These are phyloP conservation scores for Setipinna tenuifilis DNA, from an alignment of 2,797 vertebrate genomes.

Conservation along the genomic window DNA sequence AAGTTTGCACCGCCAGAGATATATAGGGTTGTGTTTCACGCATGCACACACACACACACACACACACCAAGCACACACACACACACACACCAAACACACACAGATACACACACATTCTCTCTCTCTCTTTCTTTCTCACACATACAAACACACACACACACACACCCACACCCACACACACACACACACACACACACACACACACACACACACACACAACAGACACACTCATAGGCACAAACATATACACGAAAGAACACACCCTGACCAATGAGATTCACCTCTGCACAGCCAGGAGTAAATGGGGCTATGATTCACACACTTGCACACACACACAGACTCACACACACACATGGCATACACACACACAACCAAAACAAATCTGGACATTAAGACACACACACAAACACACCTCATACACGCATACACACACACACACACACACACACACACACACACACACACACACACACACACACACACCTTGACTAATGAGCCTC, in stretches of 20 bases:
- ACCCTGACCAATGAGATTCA: background rate
- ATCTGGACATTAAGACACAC: background rate
- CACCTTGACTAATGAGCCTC: background rate
- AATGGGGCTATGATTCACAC: background rate
- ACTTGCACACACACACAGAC: background rate
- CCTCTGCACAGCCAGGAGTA: background rate
- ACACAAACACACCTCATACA: background rate
- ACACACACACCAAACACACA: background rate
- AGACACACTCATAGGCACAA: background rate
- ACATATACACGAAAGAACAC: background rate
- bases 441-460: background rate
- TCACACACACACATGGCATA: background rate
- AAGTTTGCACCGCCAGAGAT: background rate
- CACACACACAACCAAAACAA: slow-evolving; percentile 26
- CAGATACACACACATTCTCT: background rate
- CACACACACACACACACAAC: background rate
- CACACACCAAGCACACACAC: background rate
- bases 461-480: background rate
- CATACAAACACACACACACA: background rate
- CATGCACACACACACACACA: slow-evolving; percentile 14
- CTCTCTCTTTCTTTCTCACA: background rate
- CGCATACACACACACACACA: background rate
- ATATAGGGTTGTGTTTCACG: background rate
- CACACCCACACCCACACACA: background rate
- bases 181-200: background rate